Percentiles rank a stretch among this genome's conserved stretches.
These are phyloP conservation scores for Iphiclides podalirius DNA, from an alignment of 2,888 invertebrate genomes.

Conservation along the genomic window DNA sequence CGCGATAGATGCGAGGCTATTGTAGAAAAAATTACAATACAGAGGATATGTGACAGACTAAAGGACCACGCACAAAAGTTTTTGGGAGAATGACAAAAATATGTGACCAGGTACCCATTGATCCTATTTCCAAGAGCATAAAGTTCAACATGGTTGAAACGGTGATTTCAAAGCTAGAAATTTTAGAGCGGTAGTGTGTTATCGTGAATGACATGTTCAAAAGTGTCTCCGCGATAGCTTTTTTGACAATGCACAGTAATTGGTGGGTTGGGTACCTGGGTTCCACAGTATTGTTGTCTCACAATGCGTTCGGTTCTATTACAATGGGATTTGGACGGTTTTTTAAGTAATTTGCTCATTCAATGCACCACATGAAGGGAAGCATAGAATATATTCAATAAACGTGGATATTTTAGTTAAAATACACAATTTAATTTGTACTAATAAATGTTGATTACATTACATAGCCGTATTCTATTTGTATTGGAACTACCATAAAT, in stretches of 20 bases:
- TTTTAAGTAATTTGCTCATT: conserved; percentile 66
- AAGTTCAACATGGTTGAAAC: conserved; percentile 23
- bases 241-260: conserved; percentile 74
- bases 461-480: too few relatives aligned
- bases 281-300: conserved; percentile 59
- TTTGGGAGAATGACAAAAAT: conserved; percentile 48
- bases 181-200: conserved; percentile 31
- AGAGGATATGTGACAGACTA: conserved; percentile 76
- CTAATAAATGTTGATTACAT: too few relatives aligned
- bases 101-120: conserved; percentile 16
- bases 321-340: conserved; percentile 62
- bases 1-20: conserved; percentile 55
- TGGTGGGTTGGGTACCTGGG: conserved; percentile 80
- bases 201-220: conserved; percentile 70
- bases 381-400: conserved; percentile 22
- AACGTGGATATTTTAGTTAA: conserved; percentile 9
- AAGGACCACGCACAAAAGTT: conserved; percentile 70
- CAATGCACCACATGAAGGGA: conserved; percentile 41
- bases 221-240: conserved; percentile 71
- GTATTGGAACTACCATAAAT: too few relatives aligned
- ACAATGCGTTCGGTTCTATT: conserved; percentile 39
- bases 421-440: too few relatives aligned
- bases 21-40: conserved; percentile 69
- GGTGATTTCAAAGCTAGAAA: conserved; percentile 31
- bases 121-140: conserved; percentile 27